phyloP scores from a whole-genome alignment of 2,797 vertebrate genomes.

The Menidia menidia region DNA sequence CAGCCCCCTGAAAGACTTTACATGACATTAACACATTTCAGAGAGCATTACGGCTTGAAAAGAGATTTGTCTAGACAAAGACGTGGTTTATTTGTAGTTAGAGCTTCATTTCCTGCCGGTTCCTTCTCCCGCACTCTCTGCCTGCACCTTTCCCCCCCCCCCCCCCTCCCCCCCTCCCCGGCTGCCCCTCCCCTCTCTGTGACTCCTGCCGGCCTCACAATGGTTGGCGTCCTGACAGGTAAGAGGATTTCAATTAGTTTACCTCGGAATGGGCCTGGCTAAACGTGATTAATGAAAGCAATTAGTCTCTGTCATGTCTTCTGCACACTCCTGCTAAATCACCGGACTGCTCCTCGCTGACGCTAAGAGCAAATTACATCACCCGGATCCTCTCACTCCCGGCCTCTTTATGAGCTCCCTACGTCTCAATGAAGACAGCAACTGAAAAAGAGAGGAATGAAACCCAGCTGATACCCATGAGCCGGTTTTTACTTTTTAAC shows the following conservation, averaged over 20 bases:
- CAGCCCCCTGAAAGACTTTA: constrained; percentile 84
- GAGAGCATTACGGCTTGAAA: constrained; percentile 85
- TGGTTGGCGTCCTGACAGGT: constrained; percentile 81
- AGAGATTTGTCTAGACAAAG: constrained; percentile 89
- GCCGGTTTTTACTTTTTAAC: constrained; percentile 43
- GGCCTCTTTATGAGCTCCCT: constrained; percentile 76
- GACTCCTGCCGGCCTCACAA: constrained; percentile 75
- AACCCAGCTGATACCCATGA: constrained; percentile 62
- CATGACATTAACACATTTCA: constrained; percentile 89
- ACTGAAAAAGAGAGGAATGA: constrained; percentile 36
- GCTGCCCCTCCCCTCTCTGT: constrained; percentile 46
- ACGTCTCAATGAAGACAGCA: constrained; percentile 64
- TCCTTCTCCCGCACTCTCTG: constrained; percentile 72
- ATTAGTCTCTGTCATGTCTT: constrained; percentile 89
- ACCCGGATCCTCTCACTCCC: constrained; percentile 73
- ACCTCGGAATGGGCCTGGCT: constrained; percentile 76
- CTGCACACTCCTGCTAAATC: constrained; percentile 80
- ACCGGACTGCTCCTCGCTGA: constrained; percentile 73
- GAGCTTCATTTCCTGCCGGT: constrained; percentile 87
- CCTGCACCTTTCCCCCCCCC: constrained; percentile 63
- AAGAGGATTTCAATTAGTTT: constrained; percentile 88
- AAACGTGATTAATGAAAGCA: constrained; percentile 88
- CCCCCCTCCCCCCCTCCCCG: constrained; percentile 23
- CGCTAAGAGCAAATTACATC: constrained; percentile 85
- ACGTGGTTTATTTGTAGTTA: constrained; percentile 87